Evolutionary conservation across 2,797 vertebrate species (phyloP).

Genomic region (Helicolenus hilgendorfi): DNA sequence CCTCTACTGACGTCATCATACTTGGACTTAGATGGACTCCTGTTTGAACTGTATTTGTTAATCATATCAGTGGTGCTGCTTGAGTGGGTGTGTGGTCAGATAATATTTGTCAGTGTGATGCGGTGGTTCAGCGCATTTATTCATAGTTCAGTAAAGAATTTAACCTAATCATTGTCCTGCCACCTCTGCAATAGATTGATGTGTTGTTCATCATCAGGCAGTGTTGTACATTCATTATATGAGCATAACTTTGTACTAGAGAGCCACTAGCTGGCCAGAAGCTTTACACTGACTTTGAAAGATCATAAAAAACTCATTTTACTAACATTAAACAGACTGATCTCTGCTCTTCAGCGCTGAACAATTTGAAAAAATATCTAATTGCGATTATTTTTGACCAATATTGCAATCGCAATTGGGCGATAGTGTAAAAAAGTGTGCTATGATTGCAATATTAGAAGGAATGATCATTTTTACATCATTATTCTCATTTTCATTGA

Average conservation of each 20-base stretch:
- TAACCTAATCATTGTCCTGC: not conserved
- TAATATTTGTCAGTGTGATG: not conserved
- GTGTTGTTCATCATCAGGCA: not conserved
- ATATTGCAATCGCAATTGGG: no score
- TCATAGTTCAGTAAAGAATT: not conserved
- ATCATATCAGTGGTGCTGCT: not conserved
- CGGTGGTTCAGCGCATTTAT: not conserved
- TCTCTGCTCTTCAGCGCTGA: not conserved
- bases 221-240: not conserved
- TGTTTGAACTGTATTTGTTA: not conserved
- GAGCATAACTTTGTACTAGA: not conserved
- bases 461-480: no score
- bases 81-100: slow-evolving; percentile 1
- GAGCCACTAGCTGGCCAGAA: not conserved
- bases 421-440: no score
- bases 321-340: no score
- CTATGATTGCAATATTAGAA: no score
- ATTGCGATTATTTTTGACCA: no score
- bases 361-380: not conserved
- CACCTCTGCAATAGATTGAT: not conserved
- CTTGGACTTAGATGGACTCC: not conserved
- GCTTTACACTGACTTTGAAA: not conserved
- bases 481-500: no score
- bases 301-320: not conserved
- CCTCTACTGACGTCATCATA: not conserved